Evolutionary conservation across 2,797 vertebrate genomes (phyloP), one percentile per base, ranked within the genome.

Genomic region (Mycteria americana): DNA sequence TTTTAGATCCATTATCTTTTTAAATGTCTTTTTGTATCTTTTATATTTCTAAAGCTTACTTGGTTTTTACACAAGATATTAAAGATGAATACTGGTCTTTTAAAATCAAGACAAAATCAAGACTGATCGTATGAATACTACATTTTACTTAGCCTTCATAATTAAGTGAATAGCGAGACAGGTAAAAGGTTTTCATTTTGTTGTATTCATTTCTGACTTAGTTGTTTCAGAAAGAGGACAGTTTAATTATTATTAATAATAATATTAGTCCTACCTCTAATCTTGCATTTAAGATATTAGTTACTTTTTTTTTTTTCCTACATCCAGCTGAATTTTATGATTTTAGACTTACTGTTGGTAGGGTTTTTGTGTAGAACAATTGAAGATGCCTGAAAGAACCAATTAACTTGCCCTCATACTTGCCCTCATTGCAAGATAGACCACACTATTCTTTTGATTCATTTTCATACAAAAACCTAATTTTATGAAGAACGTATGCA

Each of bases 81-180:
- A 67, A 46, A 79, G 33, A 2, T 4, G 8, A 91, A 63, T 57
- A 10, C 3, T 77, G 21, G 8, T 37, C 45, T 30, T 77, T 9
- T 35, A 59, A 67, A 81, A 72, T 18, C 6, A 57, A 81, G 33
- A 70, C 4, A 39, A 93, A 81, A 67, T 75, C 33, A 51, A 24
- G 35, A 76, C 43, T 39, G 39, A 63, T 19, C 0, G 0, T 23
- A 25, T 43, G 15, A 69, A 45, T n/a, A 18, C 7, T 77, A 3
- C 9, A 25, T 67, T 92, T 85, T 46, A 37, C 5, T 31, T 18
- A 56, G 14, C 7, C 27, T 75, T 88, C 31, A 28, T 31, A n/a
- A 70, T 37, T 35, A 43, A 35, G 31, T 76, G 39, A 85, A 25
- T n/a, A 69, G 10, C 0, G 5, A 35, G 56, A 59, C 6, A 50